phyloP scores from a whole-genome alignment of 2,797 vertebrate species.

The Arctocebus calabarensis region DNA sequence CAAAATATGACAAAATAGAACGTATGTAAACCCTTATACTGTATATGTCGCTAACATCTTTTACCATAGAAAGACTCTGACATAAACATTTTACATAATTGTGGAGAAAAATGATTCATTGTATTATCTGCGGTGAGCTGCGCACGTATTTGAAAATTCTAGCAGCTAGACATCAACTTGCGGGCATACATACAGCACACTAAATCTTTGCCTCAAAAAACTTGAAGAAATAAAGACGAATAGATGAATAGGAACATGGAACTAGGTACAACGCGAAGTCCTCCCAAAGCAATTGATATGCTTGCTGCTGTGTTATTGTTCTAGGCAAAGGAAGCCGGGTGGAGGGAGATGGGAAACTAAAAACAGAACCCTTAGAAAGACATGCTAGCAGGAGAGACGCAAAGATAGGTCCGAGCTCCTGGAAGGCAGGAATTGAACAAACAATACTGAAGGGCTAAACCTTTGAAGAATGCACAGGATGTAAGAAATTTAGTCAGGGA shows the following conservation, averaged over 20 bases:
- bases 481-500: slow-evolving; percentile 6
- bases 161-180: background rate
- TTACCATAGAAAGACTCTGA: background rate
- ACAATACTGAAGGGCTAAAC: background rate
- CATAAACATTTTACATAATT: slow-evolving; percentile 6
- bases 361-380: slow-evolving; percentile 31
- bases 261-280: background rate
- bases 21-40: background rate
- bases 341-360: background rate
- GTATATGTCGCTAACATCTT: background rate
- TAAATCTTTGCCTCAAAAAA: slow-evolving; percentile 17
- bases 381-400: background rate
- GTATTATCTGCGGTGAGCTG: background rate
- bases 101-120: background rate
- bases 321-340: background rate
- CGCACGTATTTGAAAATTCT: background rate
- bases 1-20: background rate
- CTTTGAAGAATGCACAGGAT: background rate
- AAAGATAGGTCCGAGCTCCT: background rate
- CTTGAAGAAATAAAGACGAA: background rate
- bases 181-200: background rate
- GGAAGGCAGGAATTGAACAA: slow-evolving; percentile 10
- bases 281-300: background rate
- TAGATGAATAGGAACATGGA: background rate
- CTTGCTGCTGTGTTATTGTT: background rate